phyloP scores from a whole-genome alignment of 2,797 vertebrate genomes.

The Peromyscus eremicus region DNA sequence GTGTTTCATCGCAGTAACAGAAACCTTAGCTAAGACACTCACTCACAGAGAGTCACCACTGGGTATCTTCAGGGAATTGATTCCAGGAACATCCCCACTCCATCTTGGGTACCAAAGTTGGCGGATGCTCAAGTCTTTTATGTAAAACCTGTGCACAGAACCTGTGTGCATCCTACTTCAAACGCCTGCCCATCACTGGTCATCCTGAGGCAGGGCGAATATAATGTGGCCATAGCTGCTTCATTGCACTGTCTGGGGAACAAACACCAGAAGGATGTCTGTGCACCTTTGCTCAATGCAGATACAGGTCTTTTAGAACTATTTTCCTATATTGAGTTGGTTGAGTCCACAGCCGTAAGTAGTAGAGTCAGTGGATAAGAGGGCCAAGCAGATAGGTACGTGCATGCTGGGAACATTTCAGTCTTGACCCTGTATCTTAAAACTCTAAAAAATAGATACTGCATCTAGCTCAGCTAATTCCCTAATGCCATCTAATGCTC shows the following conservation, averaged over 20 bases:
- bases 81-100: not conserved
- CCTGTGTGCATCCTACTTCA: not conserved
- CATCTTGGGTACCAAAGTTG: not conserved
- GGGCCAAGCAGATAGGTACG: not conserved
- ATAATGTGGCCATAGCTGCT: not conserved
- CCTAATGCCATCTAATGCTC: not conserved
- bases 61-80: not conserved
- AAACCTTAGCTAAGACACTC: not conserved
- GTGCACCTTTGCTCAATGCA: not conserved
- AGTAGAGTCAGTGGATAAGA: not conserved
- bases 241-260: not conserved
- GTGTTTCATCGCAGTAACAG: no score
- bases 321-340: not conserved
- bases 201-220: not conserved
- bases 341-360: not conserved
- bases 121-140: not conserved
- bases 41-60: not conserved
- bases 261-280: no score
- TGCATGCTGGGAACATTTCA: not conserved
- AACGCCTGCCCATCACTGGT: not conserved
- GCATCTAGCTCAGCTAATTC: not conserved
- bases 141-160: not conserved
- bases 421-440: not conserved
- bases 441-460: not conserved
- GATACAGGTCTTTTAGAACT: not conserved